phyloP scores from a whole-genome alignment of 2,797 vertebrate species.

The Scleropages formosus region DNA sequence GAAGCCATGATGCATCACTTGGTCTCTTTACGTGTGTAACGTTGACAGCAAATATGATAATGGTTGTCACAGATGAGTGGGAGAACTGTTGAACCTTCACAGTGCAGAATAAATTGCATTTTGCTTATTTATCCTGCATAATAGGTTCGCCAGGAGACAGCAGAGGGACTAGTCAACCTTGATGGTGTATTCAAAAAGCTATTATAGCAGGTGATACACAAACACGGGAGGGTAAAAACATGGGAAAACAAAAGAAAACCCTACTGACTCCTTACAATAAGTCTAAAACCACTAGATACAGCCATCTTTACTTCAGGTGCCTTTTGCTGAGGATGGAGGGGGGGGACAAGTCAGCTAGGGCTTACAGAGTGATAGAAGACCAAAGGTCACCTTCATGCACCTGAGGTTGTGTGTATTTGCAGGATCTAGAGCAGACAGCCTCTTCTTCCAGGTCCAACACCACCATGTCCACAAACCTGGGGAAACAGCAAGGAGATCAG shows the following conservation, averaged over 20 bases:
- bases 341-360: not conserved
- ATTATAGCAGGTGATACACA: conserved; percentile 36
- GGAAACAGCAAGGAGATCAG: too few species aligned
- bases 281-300: not conserved
- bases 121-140: conserved; percentile 72
- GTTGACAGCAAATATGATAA: conserved; percentile 85
- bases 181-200: conserved; percentile 59
- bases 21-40: conserved; percentile 75
- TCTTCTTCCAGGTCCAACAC: conserved; percentile 41
- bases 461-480: not conserved
- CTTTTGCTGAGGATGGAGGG: not conserved
- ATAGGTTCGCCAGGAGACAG: conserved; percentile 61
- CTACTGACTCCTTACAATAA: conserved; percentile 41
- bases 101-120: conserved; percentile 70
- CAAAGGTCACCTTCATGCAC: conserved; percentile 21
- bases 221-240: conserved; percentile 26
- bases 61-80: conserved; percentile 77
- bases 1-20: conserved; percentile 71
- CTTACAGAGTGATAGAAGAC: not conserved
- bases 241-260: conserved; percentile 35
- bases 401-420: conserved; percentile 23
- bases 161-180: conserved; percentile 64
- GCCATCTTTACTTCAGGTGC: not conserved
- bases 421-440: conserved; percentile 15
- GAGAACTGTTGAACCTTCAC: conserved; percentile 72